Base-by-base conservation (phyloP, 2,888 invertebrate species). In the Crioceris asparagi region DNA sequence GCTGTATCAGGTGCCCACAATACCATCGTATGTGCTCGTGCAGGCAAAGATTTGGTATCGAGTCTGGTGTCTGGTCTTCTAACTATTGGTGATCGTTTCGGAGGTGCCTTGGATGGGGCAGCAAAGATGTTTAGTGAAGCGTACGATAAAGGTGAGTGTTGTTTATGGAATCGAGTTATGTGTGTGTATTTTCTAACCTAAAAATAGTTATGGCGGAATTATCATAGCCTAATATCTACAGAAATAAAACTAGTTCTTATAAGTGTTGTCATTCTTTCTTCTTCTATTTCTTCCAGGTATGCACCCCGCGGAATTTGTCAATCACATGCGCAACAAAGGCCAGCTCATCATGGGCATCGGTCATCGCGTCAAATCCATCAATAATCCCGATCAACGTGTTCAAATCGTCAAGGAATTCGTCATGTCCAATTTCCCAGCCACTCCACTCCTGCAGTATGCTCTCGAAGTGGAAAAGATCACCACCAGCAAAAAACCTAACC, bases 321-420 rank as follows among this genome's bases (percentile, higher is more conserved):
- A 97, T 67, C 79, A 84, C 55, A 97, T 96, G 81, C 71, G 97
- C 18, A 94, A 94, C 56, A 85, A 92, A 62, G 98, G 98, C 0
- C 83, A 94, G 59, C 80, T 97, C 17, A 98, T 98, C 56, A 96
- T 98, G 94, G 98, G 98, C 40, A 98, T 98, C 53, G 98, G 98
- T 0, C 98, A 98, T 69, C 60, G 83, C 41, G 77, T 85, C 1
- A 85, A 85, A 47, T 83, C 83, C 41, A 87, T 98, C 51, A 98
- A 98, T 69, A 99, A 99, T 67, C 98, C 98, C 0, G 98, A 99
- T 67, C 94, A 93, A 64, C 75, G 98, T 39, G 98, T 98, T 2
- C 91, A 92, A 56, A 90, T 97, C 47, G 79, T 98, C 51, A 96
- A 96, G 60, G 88, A 94, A 54, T 98, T 86, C 65, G 96, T 94